These are phyloP conservation scores for Epicampocera succincta DNA, from an alignment of 2,888 invertebrate genomes.

Conservation along the genomic window DNA sequence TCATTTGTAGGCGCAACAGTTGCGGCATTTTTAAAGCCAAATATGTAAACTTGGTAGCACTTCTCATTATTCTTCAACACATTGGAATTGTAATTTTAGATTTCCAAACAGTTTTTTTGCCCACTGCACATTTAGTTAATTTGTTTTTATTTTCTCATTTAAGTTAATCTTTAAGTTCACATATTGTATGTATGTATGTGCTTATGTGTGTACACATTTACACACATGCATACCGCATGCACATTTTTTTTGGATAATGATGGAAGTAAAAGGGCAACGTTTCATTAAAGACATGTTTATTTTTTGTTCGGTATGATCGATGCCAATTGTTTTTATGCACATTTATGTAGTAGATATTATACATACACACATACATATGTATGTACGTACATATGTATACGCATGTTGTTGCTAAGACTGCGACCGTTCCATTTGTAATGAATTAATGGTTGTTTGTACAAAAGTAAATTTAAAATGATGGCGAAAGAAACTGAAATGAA, in stretches of 20 bases:
- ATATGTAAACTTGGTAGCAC: no score
- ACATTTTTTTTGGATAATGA: conserved; percentile 21
- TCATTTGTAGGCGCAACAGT: no score
- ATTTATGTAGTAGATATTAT: no score
- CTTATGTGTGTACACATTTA: background rate
- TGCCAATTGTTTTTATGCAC: conserved; percentile 23
- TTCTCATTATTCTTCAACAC: no score
- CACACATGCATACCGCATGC: background rate
- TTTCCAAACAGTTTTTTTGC: no score
- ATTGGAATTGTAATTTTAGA: no score
- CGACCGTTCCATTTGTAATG: conserved; percentile 5
- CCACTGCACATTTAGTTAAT: background rate
- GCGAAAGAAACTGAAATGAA: conserved; percentile 51
- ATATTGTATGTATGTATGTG: background rate
- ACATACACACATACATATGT: no score
- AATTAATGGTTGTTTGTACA: conserved; percentile 1
- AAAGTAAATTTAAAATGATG: conserved; percentile 29
- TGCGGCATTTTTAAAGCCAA: no score
- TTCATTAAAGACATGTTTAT: conserved; percentile 47
- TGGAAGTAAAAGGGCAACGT: conserved; percentile 61
- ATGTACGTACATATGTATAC: no score
- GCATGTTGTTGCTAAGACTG: background rate
- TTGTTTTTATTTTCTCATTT: background rate
- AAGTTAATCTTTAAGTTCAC: no score
- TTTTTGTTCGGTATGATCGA: conserved; percentile 28